phyloP scores from a whole-genome alignment of 2,113 vertebrate species.

The Nycticorax nycticorax region DNA sequence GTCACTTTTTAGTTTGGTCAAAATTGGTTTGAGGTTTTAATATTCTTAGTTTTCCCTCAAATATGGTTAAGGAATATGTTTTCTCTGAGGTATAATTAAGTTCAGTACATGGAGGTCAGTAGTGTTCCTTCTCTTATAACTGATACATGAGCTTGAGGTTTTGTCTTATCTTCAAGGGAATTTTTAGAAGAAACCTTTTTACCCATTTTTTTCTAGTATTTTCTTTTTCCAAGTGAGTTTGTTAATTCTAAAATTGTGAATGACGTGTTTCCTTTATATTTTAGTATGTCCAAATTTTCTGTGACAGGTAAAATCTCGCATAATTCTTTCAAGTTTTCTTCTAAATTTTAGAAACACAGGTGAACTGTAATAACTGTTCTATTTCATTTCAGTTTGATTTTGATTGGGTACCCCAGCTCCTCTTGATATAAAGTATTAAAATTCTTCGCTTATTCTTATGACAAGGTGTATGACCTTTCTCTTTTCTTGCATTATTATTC shows the following conservation, averaged over 20 bases:
- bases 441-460: neutral
- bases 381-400: neutral
- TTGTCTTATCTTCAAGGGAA: neutral
- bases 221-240: neutral
- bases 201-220: neutral
- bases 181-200: neutral
- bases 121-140: neutral
- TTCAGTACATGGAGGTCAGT: neutral
- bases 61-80: neutral
- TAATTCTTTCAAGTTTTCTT: neutral
- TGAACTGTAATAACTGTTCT: neutral
- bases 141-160: neutral
- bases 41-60: neutral
- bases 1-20: neutral
- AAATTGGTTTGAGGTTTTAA: neutral
- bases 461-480: slow-evolving; percentile 54
- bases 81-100: neutral
- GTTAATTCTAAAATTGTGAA: neutral
- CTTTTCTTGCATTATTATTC: slow-evolving; percentile 49
- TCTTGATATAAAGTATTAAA: slow-evolving; percentile 23
- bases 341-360: neutral
- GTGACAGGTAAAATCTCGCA: neutral
- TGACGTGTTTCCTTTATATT: rapidly evolving
- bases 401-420: neutral
- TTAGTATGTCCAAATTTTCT: neutral